Percentiles rank a stretch among this genome's conserved stretches.
phyloP scores from a whole-genome alignment of 2,888 invertebrate species.

The Podabrus alpinus region DNA sequence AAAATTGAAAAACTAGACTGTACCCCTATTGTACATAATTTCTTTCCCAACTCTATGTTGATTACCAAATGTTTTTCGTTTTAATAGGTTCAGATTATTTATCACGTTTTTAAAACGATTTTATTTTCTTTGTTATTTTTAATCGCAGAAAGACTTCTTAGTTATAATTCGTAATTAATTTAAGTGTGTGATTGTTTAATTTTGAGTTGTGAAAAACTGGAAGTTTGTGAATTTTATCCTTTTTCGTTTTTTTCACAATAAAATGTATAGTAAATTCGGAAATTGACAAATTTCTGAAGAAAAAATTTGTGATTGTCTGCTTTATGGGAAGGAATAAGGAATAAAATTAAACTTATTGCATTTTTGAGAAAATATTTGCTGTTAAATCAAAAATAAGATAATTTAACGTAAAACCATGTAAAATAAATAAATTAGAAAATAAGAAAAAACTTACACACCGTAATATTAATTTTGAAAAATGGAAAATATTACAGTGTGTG shows the following conservation, averaged over 20 bases:
- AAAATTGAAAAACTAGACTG: neutral
- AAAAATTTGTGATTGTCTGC: conserved; percentile 2
- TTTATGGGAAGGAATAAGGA: neutral
- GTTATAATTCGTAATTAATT: neutral
- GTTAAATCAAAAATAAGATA: neutral
- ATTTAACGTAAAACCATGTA: conserved; percentile 11
- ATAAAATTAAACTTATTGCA: neutral
- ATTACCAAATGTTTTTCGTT: neutral
- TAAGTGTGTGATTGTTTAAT: neutral
- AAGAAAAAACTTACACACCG: conserved; percentile 7
- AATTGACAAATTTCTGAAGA: neutral
- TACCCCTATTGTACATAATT: conserved; percentile 12
- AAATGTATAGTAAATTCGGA: neutral
- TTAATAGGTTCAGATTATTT: neutral
- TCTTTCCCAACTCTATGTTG: neutral
- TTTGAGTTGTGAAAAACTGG: neutral
- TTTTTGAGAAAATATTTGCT: neutral
- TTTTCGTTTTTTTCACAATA: neutral
- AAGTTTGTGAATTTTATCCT: neutral
- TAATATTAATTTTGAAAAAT: conserved; percentile 15
- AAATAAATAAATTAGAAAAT: conserved; percentile 6
- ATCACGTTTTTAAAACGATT: neutral
- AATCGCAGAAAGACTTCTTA: conserved; percentile 1
- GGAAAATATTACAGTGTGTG: conserved; percentile 23
- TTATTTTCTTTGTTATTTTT: neutral